Evolutionary conservation across 2,113 vertebrate genomes (phyloP).

Genomic region (Lamprotornis superbus): DNA sequence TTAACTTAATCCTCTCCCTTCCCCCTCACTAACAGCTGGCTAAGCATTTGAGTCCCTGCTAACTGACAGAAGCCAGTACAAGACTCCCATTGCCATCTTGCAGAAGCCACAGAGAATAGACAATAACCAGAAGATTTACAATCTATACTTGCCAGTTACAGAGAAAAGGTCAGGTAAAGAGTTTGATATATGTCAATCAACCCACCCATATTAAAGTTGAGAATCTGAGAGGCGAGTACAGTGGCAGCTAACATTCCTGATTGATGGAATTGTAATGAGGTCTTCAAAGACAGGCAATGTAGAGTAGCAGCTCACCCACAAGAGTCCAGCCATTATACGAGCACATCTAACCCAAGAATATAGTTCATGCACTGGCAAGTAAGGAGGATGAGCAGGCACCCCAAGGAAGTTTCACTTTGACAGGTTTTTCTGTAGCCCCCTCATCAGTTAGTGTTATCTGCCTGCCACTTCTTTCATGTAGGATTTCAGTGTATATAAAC

Average conservation of each 20-base stretch:
- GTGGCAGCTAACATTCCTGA: neutral
- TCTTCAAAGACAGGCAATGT: neutral
- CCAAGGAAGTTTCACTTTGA: neutral
- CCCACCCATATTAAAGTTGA: neutral
- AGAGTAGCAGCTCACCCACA: neutral
- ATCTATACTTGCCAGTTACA: neutral
- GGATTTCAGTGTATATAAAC: neutral
- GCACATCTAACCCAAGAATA: neutral
- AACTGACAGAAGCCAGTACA: neutral
- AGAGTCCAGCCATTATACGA: neutral
- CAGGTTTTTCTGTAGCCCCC: neutral
- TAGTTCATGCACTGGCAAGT: neutral
- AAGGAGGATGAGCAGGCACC: neutral
- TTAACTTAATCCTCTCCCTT: neutral
- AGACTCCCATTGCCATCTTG: neutral
- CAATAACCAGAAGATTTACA: neutral
- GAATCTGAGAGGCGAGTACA: neutral
- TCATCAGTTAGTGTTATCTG: neutral
- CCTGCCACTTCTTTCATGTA: neutral
- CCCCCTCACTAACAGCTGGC: neutral
- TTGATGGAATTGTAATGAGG: neutral
- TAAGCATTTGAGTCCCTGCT: neutral
- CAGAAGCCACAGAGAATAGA: neutral
- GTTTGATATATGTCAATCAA: neutral
- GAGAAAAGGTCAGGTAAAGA: neutral